phyloP scores from a whole-genome alignment of 2,888 invertebrate species.

The Eupithecia abbreviata region DNA sequence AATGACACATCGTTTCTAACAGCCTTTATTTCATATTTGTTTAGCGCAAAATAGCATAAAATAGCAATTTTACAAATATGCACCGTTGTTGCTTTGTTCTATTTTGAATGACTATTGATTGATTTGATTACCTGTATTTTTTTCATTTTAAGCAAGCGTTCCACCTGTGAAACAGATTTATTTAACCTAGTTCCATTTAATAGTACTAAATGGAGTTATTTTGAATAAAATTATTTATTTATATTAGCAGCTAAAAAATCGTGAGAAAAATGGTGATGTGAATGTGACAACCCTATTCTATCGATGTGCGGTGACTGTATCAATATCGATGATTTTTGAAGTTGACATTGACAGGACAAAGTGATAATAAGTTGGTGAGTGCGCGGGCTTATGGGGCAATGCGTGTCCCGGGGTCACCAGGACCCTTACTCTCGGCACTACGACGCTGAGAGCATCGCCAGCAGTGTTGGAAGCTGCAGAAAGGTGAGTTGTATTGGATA shows the following conservation, averaged over 20 bases:
- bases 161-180: no score
- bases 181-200: no score
- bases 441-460: conserved; percentile 77
- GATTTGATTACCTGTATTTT: no score
- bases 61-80: no score
- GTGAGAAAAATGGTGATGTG: conserved; percentile 34
- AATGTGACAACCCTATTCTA: not conserved
- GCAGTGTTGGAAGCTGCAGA: conserved; percentile 65
- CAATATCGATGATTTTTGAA: not conserved
- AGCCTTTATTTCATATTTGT: no score
- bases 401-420: conserved; percentile 87
- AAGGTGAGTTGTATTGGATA: conserved; percentile 59
- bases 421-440: conserved; percentile 78
- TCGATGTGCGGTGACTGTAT: not conserved
- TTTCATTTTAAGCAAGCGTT: no score
- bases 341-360: conserved; percentile 28
- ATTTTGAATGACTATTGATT: no score
- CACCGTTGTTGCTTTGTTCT: no score
- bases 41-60: no score
- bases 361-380: conserved; percentile 46
- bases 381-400: conserved; percentile 88
- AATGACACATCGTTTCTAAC: conserved; percentile 23
- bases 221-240: conserved; percentile 12
- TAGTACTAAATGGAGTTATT: no score
- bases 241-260: not conserved